Evolutionary conservation across 2,888 invertebrate genomes (phyloP).

Genomic region (Eupithecia tripunctaria): DNA sequence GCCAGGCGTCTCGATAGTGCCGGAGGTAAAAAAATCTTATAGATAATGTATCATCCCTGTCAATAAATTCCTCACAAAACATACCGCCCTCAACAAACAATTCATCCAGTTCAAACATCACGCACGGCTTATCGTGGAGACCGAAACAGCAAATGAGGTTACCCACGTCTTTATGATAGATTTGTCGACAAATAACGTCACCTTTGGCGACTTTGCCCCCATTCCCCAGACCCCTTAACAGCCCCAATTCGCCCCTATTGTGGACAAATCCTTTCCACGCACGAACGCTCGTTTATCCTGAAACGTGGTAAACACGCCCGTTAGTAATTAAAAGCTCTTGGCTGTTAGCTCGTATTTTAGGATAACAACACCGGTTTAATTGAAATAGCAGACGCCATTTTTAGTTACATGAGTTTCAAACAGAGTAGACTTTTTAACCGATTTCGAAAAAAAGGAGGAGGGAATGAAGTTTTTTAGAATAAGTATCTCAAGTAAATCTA

Average conservation of each 20-base stretch:
- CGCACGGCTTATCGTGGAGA: slow-evolving; percentile 25
- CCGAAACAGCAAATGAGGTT: slow-evolving; percentile 31
- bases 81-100: not conserved
- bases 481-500: not conserved
- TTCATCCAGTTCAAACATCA: slow-evolving; percentile 12
- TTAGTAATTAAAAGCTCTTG: slow-evolving; percentile 19
- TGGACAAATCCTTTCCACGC: slow-evolving; percentile 21
- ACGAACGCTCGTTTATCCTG: slow-evolving; percentile 7
- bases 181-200: slow-evolving; percentile 30
- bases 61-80: not conserved
- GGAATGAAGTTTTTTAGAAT: not conserved
- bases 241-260: slow-evolving; percentile 19
- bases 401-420: not conserved
- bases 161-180: slow-evolving; percentile 28
- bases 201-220: slow-evolving; percentile 11
- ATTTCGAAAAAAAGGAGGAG: too few species aligned
- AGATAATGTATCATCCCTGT: not conserved
- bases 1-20: not conserved
- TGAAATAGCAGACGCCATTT: not conserved
- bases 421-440: not conserved
- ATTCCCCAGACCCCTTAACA: not conserved
- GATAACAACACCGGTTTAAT: not conserved
- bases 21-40: not conserved
- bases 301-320: slow-evolving; percentile 16
- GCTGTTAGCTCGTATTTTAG: not conserved